These are phyloP conservation scores for Piaya cayana DNA, from an alignment of 2,113 vertebrate species.

Conservation along the genomic window DNA sequence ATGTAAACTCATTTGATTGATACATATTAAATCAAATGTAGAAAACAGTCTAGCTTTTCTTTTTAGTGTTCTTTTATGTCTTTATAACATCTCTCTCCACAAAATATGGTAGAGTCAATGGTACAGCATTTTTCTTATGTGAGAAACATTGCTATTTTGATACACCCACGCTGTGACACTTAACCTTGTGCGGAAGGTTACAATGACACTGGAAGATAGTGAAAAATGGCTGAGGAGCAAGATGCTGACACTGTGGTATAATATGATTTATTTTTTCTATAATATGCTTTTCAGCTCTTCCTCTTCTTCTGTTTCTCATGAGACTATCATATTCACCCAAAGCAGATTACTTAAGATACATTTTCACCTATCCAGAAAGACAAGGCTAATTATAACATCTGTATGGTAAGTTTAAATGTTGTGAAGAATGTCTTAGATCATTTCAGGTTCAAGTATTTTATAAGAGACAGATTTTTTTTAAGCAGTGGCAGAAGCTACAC, in stretches of 20 bases:
- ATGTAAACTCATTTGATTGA: neutral
- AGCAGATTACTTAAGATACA: neutral
- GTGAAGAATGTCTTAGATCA: neutral
- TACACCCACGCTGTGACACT: slow-evolving; percentile 64
- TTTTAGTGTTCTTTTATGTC: neutral
- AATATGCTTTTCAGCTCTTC: slow-evolving; percentile 47
- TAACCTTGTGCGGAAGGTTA: slow-evolving; percentile 60
- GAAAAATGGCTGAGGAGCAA: slow-evolving; percentile 63
- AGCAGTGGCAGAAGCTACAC: neutral
- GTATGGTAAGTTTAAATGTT: neutral
- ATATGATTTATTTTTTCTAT: slow-evolving; percentile 62
- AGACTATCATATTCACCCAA: slow-evolving; percentile 26
- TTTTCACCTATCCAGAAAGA: neutral
- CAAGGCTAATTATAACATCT: neutral
- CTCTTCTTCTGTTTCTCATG: slow-evolving; percentile 27
- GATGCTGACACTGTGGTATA: neutral
- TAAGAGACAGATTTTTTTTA: neutral
- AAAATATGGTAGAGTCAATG: neutral
- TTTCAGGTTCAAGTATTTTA: neutral
- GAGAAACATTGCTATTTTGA: slow-evolving; percentile 48
- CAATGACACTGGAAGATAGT: slow-evolving; percentile 47
- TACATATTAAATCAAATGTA: slow-evolving; percentile 7
- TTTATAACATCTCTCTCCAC: neutral
- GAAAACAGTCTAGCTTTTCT: slow-evolving; percentile 13
- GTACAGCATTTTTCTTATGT: slow-evolving; percentile 11